phyloP scores from a whole-genome alignment of 2,888 invertebrate species.

The Dasysyrphus albostriatus region DNA sequence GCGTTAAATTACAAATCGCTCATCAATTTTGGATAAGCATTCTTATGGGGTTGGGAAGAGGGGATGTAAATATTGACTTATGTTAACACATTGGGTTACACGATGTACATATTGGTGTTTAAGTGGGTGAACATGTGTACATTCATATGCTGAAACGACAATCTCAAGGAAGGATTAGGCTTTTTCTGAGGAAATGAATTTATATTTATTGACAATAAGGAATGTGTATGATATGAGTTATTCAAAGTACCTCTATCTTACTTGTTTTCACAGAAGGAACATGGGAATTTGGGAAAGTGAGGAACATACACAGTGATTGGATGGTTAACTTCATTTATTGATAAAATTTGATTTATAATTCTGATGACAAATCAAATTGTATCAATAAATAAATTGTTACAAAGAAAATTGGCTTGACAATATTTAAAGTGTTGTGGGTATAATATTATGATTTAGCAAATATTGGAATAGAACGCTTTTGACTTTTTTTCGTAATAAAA shows the following conservation, averaged over 20 bases:
- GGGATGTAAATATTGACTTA: constrained; percentile 22
- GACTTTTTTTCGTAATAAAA: no score
- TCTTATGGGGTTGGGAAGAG: background rate
- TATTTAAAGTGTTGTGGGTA: background rate
- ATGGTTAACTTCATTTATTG: no score
- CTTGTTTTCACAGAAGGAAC: background rate
- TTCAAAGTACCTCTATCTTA: background rate
- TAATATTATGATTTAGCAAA: background rate
- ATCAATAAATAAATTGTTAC: background rate
- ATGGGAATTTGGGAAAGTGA: background rate
- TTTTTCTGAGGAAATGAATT: background rate
- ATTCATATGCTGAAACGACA: background rate
- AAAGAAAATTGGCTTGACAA: background rate
- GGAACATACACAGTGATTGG: background rate
- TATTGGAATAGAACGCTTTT: background rate
- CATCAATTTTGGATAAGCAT: constrained; percentile 34
- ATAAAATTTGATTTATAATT: no score
- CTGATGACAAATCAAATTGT: background rate
- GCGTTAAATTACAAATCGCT: constrained; percentile 28
- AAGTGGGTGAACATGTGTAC: background rate
- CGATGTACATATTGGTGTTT: constrained; percentile 7
- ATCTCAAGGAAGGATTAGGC: background rate
- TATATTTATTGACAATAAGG: constrained; percentile 13
- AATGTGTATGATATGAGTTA: background rate
- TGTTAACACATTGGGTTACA: constrained; percentile 32